Conservation (phyloP, 2,888 invertebrate genomes). For the Anthophora plumipes region DNA sequence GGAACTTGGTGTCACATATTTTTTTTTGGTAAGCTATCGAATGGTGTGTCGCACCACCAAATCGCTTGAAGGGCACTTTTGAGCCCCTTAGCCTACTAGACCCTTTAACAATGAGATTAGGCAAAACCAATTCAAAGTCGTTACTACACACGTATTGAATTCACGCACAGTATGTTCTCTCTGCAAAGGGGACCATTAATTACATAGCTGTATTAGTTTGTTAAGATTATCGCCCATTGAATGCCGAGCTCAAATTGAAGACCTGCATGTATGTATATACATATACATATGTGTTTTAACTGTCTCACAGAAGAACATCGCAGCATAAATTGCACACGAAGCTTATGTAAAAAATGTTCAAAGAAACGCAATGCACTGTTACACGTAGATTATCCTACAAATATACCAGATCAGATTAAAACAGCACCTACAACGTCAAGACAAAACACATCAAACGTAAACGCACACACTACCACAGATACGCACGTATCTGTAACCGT, state of each 20-base stretch:
- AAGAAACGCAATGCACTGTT: neutral
- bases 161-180: neutral
- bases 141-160: neutral
- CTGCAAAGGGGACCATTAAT: neutral
- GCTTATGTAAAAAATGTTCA: neutral
- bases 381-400: neutral
- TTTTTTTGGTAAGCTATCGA: no score
- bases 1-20: no score
- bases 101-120: no score
- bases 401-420: neutral
- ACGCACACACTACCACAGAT: neutral
- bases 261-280: neutral
- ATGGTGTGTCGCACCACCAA: no score
- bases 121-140: neutral
- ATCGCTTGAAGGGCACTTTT: no score
- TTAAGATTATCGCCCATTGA: neutral
- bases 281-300: no score
- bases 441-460: neutral
- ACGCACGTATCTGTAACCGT: neutral
- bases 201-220: neutral
- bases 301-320: neutral
- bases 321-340: neutral
- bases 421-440: neutral
- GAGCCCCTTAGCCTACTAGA: no score
- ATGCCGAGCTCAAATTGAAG: neutral